Conservation (phyloP, 2,888 invertebrate genomes). For the Heliconius hortense region DNA sequence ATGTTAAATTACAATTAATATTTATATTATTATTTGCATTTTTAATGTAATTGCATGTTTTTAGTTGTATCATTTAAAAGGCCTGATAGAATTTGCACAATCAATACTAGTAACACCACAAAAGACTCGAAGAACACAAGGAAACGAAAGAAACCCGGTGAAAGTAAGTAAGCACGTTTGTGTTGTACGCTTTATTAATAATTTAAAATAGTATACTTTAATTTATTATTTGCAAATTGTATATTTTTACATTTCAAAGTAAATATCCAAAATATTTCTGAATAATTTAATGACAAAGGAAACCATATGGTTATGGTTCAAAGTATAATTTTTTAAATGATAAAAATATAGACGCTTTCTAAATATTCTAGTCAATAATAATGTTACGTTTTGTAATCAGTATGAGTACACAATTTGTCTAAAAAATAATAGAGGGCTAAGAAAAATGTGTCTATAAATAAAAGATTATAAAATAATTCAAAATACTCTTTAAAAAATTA, state of each 20-base stretch:
- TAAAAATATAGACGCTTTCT: not conserved
- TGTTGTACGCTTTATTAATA: slow-evolving; percentile 19
- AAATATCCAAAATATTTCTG: not conserved
- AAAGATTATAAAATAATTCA: no score
- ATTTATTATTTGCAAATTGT: not conserved
- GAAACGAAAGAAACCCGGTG: slow-evolving; percentile 89
- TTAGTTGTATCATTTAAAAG: slow-evolving; percentile 94
- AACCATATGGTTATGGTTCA: not conserved
- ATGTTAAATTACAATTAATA: not conserved
- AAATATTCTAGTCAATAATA: not conserved
- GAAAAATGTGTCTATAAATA: no score
- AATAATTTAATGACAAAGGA: not conserved
- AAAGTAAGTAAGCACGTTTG: slow-evolving; percentile 66
- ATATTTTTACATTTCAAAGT: not conserved
- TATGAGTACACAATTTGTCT: not conserved
- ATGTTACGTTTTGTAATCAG: not conserved
- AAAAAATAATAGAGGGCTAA: not conserved
- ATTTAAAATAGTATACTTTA: not conserved
- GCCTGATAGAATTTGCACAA: slow-evolving; percentile 73
- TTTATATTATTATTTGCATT: slow-evolving; percentile 24
- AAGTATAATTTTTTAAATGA: no score
- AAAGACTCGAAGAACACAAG: slow-evolving; percentile 71
- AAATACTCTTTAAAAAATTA: not conserved
- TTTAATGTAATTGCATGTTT: slow-evolving; percentile 57
- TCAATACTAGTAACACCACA: slow-evolving; percentile 58